phyloP scores from a whole-genome alignment of 2,113 vertebrate genomes.

The Nerophis lumbriciformis region DNA sequence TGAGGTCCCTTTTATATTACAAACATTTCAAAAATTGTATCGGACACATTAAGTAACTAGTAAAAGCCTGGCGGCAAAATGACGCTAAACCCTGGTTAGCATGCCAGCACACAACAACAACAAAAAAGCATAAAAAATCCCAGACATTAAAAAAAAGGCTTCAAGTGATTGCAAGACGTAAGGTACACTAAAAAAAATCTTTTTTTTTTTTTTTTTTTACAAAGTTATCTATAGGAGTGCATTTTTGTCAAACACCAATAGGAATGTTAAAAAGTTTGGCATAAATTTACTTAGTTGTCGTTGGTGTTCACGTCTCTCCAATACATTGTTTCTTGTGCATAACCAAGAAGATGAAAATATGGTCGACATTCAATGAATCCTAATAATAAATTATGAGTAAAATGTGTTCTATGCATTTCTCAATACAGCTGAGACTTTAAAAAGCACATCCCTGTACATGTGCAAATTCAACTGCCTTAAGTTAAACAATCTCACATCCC shows the following conservation, averaged over 20 bases:
- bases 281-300: neutral
- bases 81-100: neutral
- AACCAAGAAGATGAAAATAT: constrained; percentile 15
- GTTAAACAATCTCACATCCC: constrained; percentile 11
- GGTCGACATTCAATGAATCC: constrained; percentile 26
- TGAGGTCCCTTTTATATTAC: constrained; percentile 20
- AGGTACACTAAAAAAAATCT: constrained; percentile 3
- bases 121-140: constrained; percentile 12
- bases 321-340: constrained; percentile 4
- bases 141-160: constrained; percentile 30
- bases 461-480: constrained; percentile 34
- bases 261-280: constrained; percentile 7
- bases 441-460: constrained; percentile 13
- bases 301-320: constrained; percentile 17
- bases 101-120: constrained; percentile 1
- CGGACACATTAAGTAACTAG: constrained; percentile 6
- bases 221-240: too few species aligned
- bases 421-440: constrained; percentile 7
- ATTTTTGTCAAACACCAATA: constrained; percentile 1
- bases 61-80: neutral
- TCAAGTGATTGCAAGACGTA: constrained; percentile 12
- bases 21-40: constrained; percentile 11
- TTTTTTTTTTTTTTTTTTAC: too few species aligned
- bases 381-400: too few species aligned
- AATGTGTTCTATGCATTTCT: constrained; percentile 7